Conservation (phyloP, 2,888 invertebrate genomes). For the Sicus ferrugineus region DNA sequence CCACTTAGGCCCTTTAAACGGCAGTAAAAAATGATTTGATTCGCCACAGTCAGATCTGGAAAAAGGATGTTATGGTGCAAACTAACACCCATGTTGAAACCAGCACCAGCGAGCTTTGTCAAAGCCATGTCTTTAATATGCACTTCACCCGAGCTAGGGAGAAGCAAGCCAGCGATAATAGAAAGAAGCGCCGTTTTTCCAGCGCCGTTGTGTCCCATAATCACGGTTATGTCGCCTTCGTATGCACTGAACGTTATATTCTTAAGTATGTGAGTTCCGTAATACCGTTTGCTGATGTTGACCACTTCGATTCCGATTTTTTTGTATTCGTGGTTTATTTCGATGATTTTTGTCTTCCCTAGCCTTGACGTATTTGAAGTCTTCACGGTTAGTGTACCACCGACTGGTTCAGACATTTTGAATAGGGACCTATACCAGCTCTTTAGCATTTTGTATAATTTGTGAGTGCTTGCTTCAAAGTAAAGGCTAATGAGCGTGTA, state of each 20-base stretch:
- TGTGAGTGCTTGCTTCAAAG: constrained; percentile 70
- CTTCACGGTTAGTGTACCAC: not conserved
- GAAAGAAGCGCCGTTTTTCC: constrained; percentile 93
- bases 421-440: not conserved
- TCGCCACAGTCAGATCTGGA: constrained; percentile 76
- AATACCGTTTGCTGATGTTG: constrained; percentile 73
- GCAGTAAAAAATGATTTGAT: constrained; percentile 83
- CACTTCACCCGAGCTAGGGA: constrained; percentile 72
- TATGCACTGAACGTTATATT: constrained; percentile 77
- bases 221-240: constrained; percentile 70
- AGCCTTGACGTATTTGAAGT: not conserved
- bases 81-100: constrained; percentile 77
- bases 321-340: constrained; percentile 65
- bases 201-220: constrained; percentile 75
- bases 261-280: constrained; percentile 73
- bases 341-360: constrained; percentile 53
- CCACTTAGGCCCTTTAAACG: constrained; percentile 72
- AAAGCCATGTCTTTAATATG: constrained; percentile 73
- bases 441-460: not conserved
- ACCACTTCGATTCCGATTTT: constrained; percentile 62
- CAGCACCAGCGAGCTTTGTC: constrained; percentile 64
- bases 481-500: constrained; percentile 81
- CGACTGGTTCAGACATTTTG: not conserved
- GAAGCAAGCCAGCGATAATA: constrained; percentile 80
- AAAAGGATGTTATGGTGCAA: constrained; percentile 74